These are phyloP conservation scores for Brachionus sp. DNA, from an alignment of 1,140 invertebrate genomes.

Conservation along the genomic window DNA sequence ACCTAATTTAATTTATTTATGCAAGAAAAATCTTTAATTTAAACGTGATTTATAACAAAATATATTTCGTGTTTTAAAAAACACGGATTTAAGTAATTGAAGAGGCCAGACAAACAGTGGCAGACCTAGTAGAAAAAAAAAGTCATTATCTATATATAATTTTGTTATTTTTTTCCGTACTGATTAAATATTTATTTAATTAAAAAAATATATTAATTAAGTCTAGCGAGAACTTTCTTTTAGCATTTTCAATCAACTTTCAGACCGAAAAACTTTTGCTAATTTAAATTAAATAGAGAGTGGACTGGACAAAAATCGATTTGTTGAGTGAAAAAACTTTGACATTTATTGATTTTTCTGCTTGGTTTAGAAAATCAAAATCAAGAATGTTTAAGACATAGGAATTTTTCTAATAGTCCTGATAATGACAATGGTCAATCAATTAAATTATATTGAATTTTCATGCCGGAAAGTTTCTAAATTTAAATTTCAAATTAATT, in stretches of 20 bases:
- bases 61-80: not conserved
- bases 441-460: conserved; percentile 17
- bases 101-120: not conserved
- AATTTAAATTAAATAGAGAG: conserved; percentile 22
- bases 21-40: not conserved
- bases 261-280: not conserved
- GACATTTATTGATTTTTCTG: conserved; percentile 38
- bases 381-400: conserved; percentile 3
- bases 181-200: conserved; percentile 43
- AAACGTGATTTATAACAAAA: not conserved
- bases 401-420: not conserved
- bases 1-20: not conserved
- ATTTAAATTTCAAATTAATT: conserved; percentile 29
- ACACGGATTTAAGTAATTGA: not conserved
- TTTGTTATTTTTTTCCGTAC: conserved; percentile 1
- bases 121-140: not conserved
- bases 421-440: conserved; percentile 38
- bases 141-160: not conserved
- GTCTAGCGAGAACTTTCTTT: not conserved
- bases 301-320: not conserved
- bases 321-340: not conserved
- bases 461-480: not conserved
- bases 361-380: not conserved
- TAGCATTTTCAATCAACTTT: not conserved
- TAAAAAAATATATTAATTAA: conserved; percentile 40